Evolutionary conservation across 2,797 vertebrate species (phyloP).

Genomic region (Numenius phaeopus): DNA sequence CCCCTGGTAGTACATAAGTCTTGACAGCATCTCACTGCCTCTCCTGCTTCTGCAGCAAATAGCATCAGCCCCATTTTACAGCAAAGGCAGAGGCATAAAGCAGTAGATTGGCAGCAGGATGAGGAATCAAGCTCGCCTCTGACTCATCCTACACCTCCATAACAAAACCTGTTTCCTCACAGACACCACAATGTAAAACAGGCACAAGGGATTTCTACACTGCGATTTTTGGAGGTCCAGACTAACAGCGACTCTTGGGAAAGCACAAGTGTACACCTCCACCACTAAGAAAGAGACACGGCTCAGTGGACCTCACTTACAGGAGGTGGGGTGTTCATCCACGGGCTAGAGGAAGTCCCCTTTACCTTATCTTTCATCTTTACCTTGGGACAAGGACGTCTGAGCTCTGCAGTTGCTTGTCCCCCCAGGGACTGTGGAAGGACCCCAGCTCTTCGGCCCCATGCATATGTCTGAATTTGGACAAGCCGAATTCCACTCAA

Average conservation of each 20-base stretch:
- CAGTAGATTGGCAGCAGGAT: not conserved
- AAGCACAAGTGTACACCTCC: not conserved
- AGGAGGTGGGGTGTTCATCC: not conserved
- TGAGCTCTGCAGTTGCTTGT: not conserved
- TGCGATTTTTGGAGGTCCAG: not conserved
- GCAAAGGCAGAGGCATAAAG: not conserved
- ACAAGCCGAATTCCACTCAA: not conserved
- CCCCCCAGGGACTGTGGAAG: not conserved
- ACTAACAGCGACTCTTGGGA: not conserved
- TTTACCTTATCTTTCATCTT: not conserved
- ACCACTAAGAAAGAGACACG: not conserved
- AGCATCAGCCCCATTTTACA: not conserved
- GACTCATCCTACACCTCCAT: not conserved
- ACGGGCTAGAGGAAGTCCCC: rapidly evolving
- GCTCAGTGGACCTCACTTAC: not conserved
- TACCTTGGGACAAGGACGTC: not conserved
- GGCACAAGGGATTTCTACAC: not conserved
- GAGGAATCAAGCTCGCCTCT: not conserved
- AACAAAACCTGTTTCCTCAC: not conserved
- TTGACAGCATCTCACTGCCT: not conserved
- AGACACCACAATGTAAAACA: not conserved
- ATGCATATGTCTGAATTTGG: not conserved
- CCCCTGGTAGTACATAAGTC: not conserved
- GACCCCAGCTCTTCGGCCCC: not conserved
- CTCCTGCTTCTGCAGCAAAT: not conserved